Conservation (phyloP, 2,888 invertebrate genomes). For the Euspilapteryx auroguttella region DNA sequence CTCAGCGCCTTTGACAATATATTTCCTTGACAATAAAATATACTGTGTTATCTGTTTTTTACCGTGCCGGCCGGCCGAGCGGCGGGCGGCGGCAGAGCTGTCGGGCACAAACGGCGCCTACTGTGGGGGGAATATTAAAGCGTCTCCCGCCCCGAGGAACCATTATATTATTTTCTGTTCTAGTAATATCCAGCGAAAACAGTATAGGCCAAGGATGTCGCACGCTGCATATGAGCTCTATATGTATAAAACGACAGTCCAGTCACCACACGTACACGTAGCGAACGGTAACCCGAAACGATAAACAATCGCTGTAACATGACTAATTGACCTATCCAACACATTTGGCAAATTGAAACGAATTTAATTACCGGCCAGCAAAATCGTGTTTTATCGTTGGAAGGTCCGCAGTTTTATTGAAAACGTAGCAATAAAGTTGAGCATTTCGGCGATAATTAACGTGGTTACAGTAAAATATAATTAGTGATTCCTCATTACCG, state of each 20-base stretch:
- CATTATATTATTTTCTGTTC: slow-evolving; percentile 32
- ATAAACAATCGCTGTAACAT: background rate
- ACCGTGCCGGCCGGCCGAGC: slow-evolving; percentile 26
- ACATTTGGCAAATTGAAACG: slow-evolving; percentile 2
- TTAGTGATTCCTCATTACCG: slow-evolving; percentile 61
- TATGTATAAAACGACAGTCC: too few species aligned
- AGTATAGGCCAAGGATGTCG: slow-evolving; percentile 2
- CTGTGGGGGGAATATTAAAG: slow-evolving; percentile 47
- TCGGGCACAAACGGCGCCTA: slow-evolving; percentile 43
- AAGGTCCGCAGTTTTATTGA: slow-evolving; percentile 2
- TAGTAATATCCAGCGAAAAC: slow-evolving; percentile 7
- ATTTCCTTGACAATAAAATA: slow-evolving; percentile 55
- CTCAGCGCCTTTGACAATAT: slow-evolving; percentile 46
- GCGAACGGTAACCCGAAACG: too few species aligned
- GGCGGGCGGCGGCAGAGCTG: slow-evolving; percentile 40
- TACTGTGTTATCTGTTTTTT: slow-evolving; percentile 33
- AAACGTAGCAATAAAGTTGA: slow-evolving; percentile 1
- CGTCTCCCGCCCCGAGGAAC: slow-evolving; percentile 25
- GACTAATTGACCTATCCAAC: slow-evolving; percentile 2
- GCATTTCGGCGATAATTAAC: slow-evolving; percentile 1
- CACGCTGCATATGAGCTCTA: too few species aligned
- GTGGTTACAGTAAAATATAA: slow-evolving; percentile 47
- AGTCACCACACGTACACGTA: too few species aligned
- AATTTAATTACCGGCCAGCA: background rate
- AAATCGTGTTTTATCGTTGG: background rate